phyloP scores from a whole-genome alignment of 64 coral and sea anemone genomes.

The Montipora sp. region DNA sequence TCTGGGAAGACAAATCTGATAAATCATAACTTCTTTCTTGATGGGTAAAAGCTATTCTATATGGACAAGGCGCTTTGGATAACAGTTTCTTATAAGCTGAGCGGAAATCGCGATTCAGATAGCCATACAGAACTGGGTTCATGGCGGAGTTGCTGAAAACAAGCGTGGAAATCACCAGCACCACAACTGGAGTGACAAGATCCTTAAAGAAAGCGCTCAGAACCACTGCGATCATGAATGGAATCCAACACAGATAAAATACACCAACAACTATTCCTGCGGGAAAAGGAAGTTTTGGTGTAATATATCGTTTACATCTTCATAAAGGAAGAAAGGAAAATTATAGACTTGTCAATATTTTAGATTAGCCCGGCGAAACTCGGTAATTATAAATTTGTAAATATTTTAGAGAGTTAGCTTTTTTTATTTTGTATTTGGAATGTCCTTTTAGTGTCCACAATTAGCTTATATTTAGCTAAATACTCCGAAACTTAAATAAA shows the following conservation, averaged over 20 bases:
- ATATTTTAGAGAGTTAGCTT: too few species aligned
- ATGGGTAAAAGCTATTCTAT: neutral
- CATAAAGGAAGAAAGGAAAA: too few species aligned
- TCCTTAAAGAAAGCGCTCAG: slow-evolving; percentile 57
- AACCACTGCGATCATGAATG: slow-evolving; percentile 71
- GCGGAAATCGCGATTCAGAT: slow-evolving; percentile 70
- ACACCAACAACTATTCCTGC: slow-evolving; percentile 64
- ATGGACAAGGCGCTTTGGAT: neutral
- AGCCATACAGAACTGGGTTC: slow-evolving; percentile 76
- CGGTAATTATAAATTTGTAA: too few species aligned
- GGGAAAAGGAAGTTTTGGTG: neutral
- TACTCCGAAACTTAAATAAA: too few species aligned
- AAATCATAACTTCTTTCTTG: slow-evolving; percentile 16
- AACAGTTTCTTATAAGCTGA: slow-evolving; percentile 68
- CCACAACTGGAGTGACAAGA: slow-evolving; percentile 45
- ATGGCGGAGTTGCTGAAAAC: slow-evolving; percentile 76
- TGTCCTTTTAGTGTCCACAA: too few species aligned
- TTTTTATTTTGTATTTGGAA: too few species aligned
- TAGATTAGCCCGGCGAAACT: too few species aligned
- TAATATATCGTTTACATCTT: too few species aligned
- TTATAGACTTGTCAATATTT: too few species aligned
- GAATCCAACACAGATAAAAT: slow-evolving; percentile 83
- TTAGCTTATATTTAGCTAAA: too few species aligned
- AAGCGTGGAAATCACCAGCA: slow-evolving; percentile 59
- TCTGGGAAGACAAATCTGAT: neutral